These are phyloP conservation scores for Excalfactoria chinensis DNA, from an alignment of 2,113 vertebrate genomes.

Conservation along the genomic window DNA sequence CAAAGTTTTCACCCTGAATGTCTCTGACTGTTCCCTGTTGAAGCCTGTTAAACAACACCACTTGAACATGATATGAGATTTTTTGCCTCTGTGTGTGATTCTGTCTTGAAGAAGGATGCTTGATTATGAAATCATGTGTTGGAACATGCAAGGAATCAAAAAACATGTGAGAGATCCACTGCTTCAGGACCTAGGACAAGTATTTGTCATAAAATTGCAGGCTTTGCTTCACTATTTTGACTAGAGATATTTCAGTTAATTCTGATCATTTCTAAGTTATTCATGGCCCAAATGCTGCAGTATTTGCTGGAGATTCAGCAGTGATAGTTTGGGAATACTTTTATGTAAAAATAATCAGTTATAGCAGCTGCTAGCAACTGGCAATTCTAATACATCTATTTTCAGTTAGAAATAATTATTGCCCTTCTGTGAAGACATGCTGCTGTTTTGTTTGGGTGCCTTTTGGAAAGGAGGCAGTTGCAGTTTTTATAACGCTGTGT, in stretches of 20 bases:
- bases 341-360: neutral
- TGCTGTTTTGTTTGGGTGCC: neutral
- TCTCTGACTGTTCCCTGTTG: neutral
- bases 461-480: neutral
- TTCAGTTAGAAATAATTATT: neutral
- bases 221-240: neutral
- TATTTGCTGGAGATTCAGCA: slow-evolving; percentile 13
- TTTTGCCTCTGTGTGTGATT: fast-evolving
- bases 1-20: neutral
- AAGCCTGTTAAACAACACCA: neutral
- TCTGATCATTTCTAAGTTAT: neutral
- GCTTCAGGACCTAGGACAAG: neutral
- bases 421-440: neutral
- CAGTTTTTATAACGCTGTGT: slow-evolving; percentile 41
- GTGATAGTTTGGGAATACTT: neutral
- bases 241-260: neutral
- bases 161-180: neutral
- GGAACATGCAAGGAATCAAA: neutral
- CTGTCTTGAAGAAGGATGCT: neutral
- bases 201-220: neutral
- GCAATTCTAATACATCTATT: neutral
- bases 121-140: neutral
- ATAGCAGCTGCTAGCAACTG: neutral
- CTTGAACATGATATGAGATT: neutral
- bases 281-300: neutral